phyloP scores from a whole-genome alignment of 2,888 invertebrate genomes.

The Sarcophaga variegata region DNA sequence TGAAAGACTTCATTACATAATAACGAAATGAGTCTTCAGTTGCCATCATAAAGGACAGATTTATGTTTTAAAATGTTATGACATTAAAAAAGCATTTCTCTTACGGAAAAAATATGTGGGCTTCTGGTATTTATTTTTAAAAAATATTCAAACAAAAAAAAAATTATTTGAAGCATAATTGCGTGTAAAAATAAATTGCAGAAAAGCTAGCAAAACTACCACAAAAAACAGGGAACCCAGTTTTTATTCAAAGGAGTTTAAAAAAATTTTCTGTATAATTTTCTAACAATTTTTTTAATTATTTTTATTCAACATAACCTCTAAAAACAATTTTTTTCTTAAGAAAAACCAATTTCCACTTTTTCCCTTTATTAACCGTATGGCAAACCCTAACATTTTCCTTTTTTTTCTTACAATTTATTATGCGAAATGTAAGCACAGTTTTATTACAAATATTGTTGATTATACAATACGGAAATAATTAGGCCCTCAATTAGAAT shows the following conservation, averaged over 20 bases:
- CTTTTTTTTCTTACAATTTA: background rate
- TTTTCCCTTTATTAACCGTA: too few relatives aligned
- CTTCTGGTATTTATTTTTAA: background rate
- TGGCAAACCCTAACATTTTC: conserved; percentile 11
- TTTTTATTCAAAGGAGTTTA: too few relatives aligned
- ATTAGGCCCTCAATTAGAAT: conserved; percentile 23
- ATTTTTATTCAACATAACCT: too few relatives aligned
- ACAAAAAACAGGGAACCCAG: too few relatives aligned
- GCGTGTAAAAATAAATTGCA: conserved; percentile 50
- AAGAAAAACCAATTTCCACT: background rate
- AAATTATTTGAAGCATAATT: conserved; percentile 64
- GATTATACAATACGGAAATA: conserved; percentile 40
- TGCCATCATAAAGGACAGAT: conserved; percentile 6
- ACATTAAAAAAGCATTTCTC: background rate
- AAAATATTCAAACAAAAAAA: background rate
- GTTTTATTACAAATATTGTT: background rate
- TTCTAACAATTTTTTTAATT: too few relatives aligned
- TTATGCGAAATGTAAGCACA: conserved; percentile 9
- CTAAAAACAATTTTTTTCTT: background rate
- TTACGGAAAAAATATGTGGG: background rate
- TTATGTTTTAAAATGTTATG: conserved; percentile 13
- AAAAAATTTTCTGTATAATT: too few relatives aligned
- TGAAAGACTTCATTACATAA: conserved; percentile 50
- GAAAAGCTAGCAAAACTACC: background rate
- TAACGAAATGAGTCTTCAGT: conserved; percentile 3